Conservation (phyloP, 2,797 vertebrate genomes). For the Hydrophis major region DNA sequence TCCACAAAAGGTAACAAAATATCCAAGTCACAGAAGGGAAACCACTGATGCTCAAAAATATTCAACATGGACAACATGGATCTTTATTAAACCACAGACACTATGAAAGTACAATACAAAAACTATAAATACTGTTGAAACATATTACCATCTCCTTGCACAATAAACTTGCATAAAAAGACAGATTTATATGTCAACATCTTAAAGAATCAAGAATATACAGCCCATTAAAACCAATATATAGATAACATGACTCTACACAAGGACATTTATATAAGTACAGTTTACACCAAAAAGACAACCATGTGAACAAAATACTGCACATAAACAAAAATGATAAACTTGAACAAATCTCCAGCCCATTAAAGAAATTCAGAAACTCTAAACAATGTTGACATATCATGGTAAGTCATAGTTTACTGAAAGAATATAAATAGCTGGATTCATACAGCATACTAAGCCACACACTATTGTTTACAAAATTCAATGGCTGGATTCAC, state of each 20-base stretch:
- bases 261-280: not conserved
- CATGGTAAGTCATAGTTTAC: not conserved
- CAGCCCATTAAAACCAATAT: not conserved
- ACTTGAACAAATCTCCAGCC: not conserved
- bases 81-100: not conserved
- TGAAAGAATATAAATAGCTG: not conserved
- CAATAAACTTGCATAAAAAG: not conserved
- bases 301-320: not conserved
- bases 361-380: not conserved
- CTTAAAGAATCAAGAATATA: not conserved
- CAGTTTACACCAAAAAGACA: not conserved
- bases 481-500: not conserved
- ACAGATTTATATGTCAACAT: not conserved
- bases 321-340: not conserved
- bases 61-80: not conserved
- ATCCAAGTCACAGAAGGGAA: not conserved
- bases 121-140: not conserved
- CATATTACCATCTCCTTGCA: not conserved
- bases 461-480: not conserved
- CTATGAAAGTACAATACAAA: not conserved
- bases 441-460: not conserved
- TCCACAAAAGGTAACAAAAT: not conserved
- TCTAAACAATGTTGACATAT: not conserved
- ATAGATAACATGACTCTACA: not conserved
- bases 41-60: not conserved